A percentile compares a stretch with the other conserved stretches of the same genome.
These are phyloP conservation scores for Protomyctophum bolini DNA, from an alignment of 2,113 vertebrate genomes.

Conservation along the genomic window DNA sequence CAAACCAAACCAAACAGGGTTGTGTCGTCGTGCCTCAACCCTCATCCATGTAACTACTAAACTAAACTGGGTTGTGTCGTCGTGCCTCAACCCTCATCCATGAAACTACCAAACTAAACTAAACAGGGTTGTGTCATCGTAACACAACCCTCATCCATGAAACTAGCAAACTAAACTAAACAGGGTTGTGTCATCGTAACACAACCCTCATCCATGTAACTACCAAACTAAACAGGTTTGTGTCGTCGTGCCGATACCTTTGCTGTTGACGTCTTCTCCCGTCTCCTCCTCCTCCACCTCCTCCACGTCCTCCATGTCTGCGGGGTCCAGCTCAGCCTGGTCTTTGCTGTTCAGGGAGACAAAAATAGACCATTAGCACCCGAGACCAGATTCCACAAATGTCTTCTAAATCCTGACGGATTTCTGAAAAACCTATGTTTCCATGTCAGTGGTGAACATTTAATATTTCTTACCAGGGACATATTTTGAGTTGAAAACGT, in stretches of 20 bases:
- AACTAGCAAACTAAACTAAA: neutral
- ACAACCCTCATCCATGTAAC: too few relatives aligned
- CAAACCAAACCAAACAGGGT: constrained; percentile 39
- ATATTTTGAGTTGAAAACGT: too few relatives aligned
- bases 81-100: neutral
- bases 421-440: too few relatives aligned
- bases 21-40: neutral
- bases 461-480: too few relatives aligned
- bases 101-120: constrained; percentile 1
- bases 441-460: too few relatives aligned
- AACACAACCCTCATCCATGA: neutral
- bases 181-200: neutral
- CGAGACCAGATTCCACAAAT: neutral
- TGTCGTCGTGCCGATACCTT: constrained; percentile 79
- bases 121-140: constrained; percentile 1
- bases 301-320: constrained; percentile 99
- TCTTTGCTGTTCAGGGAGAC: constrained; percentile 87
- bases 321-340: constrained; percentile 93
- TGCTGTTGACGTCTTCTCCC: constrained; percentile 92
- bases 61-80: constrained; percentile 35
- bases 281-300: constrained; percentile 95
- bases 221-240: neutral
- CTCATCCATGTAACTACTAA: constrained; percentile 6
- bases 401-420: too few relatives aligned
- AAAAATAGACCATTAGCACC: neutral